Base-by-base conservation (phyloP, 2,113 vertebrate species). In the Rissa tridactyla region DNA sequence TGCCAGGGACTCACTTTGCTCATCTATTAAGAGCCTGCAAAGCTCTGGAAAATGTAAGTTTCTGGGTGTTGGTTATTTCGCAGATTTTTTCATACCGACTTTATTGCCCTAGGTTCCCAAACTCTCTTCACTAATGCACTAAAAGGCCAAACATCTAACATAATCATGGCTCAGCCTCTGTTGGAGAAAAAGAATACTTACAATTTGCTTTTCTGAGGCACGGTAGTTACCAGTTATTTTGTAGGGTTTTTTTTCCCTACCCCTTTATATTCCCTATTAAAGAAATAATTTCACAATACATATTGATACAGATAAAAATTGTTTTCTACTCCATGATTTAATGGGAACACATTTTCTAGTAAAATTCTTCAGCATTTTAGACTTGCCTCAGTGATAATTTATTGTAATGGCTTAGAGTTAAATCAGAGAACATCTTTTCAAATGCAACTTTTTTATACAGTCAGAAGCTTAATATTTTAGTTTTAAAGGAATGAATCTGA, bases 351-450 rank as follows among this genome's bases (percentile, higher is more conserved):
- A 62, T 82, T 77, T 64, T 76, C 69, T 72, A 61, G 18, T 82
- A 79, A 92, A 36, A 32, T 34, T 92, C 30, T 57, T 92, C 68
- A 54, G 15, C 12, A 64, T 77, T 88, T 93, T 60, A 79, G 46
- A 79, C 62, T 93, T 94, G 44, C 8, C 54, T 11, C 36, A 58
- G 40, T 55, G 76, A 60, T 86, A 70, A 96, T 92, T 90, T 73
- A 92, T 54, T 70, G 30, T 65, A 91, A 96, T 86, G 95, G 26
- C 23, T 69, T 55, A 57, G 30, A 64, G 23, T 93, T 75, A 90
- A 80, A 85, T 79, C 82, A 68, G 60, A 77, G 32, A 27, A 55
- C 29, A 6, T 80, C 27, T 84, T 64, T 92, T 64, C 42, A 62
- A 75, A 76, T 57, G 34, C 36, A 76, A 65, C 17, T 38, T 75